Base-by-base conservation (phyloP, 2,113 vertebrate genomes). In the Myiozetetes cayanensis region DNA sequence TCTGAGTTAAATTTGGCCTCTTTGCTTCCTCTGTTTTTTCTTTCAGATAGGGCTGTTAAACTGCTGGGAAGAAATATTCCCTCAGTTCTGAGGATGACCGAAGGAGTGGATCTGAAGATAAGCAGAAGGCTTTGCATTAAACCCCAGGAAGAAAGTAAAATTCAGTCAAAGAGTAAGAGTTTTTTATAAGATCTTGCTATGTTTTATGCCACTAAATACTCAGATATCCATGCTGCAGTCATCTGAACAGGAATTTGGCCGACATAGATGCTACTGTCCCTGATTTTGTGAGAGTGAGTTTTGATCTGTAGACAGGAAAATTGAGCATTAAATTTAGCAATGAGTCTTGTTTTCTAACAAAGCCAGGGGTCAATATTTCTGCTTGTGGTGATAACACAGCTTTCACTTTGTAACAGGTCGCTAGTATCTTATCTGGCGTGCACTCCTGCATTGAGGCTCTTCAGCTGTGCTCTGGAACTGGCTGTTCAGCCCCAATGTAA, bases 41-140 rank as follows among this genome's bases (percentile, higher is more conserved):
- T 96, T 93, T 50, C 92, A 98, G 98, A 87, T 20, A 93, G 13
- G 30, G 89, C 78, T 78, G 85, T 96, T 78, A 94, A 83, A 67
- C 49, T 96, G 31, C 90, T 85, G 94, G 93, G 96, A 90, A 97
- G 94, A 93, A 91, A 85, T 66, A 68, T 80, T 79, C 83, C 86
- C 47, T 92, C 72, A 4, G 4, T 93, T 39, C 52, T 97, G 35
- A 96, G 72, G 41, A 82, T 87, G 39, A 59, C 82, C 35, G 83
- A 87, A 81, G 93, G 75, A 80, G 61, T 63, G 55, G 52, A 94
- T 46, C 58, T 3, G 3, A 96, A 76, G 85, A 90, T 61, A 79
- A 94, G 50, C 63, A 97, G 88, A 59, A 88, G 87, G 81, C 80
- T 97, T 92, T 98, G 97, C 63, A 85, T 83, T 53, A 98, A 98